Percentiles rank a stretch among this genome's conserved stretches.
Conservation (phyloP, 2,113 vertebrate species). For the Neodon shergylaensis region DNA sequence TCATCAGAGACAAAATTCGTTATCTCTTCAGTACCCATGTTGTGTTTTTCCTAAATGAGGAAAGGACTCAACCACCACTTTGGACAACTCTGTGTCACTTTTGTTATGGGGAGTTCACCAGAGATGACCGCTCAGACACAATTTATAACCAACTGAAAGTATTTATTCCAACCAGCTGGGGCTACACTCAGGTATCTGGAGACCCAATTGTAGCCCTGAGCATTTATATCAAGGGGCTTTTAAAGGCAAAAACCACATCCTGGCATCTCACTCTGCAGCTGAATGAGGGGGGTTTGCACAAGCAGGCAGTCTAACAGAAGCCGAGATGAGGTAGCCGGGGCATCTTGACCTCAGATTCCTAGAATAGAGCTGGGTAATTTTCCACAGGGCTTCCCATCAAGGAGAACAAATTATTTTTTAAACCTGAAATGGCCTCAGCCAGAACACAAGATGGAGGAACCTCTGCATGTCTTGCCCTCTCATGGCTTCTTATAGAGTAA, state of each 20-base stretch:
- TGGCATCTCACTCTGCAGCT: no score
- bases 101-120: background rate
- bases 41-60: background rate
- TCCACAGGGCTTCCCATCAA: background rate
- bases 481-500: slow-evolving; percentile 3
- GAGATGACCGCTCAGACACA: background rate
- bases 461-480: background rate
- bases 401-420: background rate
- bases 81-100: background rate
- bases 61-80: background rate
- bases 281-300: background rate
- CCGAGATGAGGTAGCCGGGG: background rate
- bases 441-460: background rate
- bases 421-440: background rate
- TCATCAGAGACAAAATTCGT: background rate
- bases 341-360: background rate
- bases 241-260: background rate
- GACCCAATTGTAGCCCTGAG: background rate
- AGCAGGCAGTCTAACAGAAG: background rate
- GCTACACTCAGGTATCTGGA: background rate
- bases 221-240: background rate
- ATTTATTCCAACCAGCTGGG: background rate
- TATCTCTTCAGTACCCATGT: background rate
- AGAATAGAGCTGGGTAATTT: background rate
- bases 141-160: background rate